Evolutionary conservation across 2,797 vertebrate genomes (phyloP).

Genomic region (Sebastes minor): DNA sequence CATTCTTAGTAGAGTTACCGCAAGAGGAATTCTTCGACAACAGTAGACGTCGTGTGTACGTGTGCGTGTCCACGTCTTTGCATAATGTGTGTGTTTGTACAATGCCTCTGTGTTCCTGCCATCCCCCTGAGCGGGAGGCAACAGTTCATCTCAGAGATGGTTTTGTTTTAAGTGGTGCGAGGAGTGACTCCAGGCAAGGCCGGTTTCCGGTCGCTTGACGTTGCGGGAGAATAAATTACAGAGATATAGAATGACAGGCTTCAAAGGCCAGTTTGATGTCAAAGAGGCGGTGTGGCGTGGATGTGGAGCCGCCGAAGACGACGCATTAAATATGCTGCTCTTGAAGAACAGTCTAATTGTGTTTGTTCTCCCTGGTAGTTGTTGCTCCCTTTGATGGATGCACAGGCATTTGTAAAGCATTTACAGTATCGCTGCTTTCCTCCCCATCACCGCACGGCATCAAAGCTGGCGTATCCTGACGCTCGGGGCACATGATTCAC

Average conservation of each 20-base stretch:
- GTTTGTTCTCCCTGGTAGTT: constrained; percentile 42
- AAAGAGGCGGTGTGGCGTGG: constrained; percentile 23
- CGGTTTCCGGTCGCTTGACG: constrained; percentile 50
- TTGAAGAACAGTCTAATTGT: constrained; percentile 24
- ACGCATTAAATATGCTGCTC: constrained; percentile 21
- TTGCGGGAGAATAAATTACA: constrained; percentile 60
- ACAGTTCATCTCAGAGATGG: constrained; percentile 62
- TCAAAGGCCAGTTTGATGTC: constrained; percentile 65
- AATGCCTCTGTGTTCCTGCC: constrained; percentile 38
- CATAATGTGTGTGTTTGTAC: constrained; percentile 12
- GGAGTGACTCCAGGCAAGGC: constrained; percentile 57
- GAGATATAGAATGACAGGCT: constrained; percentile 61
- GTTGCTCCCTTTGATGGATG: constrained; percentile 37
- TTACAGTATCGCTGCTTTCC: constrained; percentile 19
- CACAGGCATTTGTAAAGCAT: constrained; percentile 14
- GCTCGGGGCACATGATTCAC: constrained; percentile 6
- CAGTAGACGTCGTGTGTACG: constrained; percentile 29
- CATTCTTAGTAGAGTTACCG: constrained; percentile 68
- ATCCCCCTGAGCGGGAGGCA: constrained; percentile 58
- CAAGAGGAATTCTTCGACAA: constrained; percentile 59
- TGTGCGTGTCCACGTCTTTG: constrained; percentile 14
- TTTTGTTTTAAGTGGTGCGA: constrained; percentile 72
- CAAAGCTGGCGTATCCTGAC: neutral
- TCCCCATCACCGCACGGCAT: constrained; percentile 13
- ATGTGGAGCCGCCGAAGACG: constrained; percentile 38